Evolutionary conservation across 2,888 invertebrate species (phyloP).

Genomic region (Melanostoma scalare): DNA sequence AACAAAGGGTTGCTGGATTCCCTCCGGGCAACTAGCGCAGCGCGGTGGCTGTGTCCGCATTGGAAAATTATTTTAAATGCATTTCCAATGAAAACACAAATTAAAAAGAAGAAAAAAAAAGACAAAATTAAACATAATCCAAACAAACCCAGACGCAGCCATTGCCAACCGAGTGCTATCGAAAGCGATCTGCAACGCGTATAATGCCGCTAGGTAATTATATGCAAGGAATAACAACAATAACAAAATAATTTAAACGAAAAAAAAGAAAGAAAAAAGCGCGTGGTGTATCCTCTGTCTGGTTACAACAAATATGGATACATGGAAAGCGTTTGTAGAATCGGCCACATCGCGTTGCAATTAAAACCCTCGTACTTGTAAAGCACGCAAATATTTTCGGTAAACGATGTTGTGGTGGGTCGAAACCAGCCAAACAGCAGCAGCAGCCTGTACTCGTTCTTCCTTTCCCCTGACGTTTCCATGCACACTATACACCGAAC

Average conservation of each 20-base stretch:
- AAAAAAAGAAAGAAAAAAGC: slow-evolving; percentile 16
- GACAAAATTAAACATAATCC: not conserved
- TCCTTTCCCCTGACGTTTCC: slow-evolving; percentile 2
- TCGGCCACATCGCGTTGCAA: slow-evolving; percentile 66
- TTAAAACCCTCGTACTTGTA: slow-evolving; percentile 65
- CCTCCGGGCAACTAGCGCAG: not conserved
- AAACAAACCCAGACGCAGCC: slow-evolving; percentile 7
- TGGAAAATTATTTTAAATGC: slow-evolving; percentile 64
- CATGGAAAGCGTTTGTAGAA: slow-evolving; percentile 45
- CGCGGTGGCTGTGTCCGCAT: not conserved
- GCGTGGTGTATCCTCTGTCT: slow-evolving; percentile 63
- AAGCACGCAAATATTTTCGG: slow-evolving; percentile 71
- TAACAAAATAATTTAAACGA: not conserved
- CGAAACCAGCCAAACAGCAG: slow-evolving; percentile 22
- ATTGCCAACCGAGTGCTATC: not conserved
- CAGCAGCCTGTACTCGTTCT: slow-evolving; percentile 1
- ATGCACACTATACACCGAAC: slow-evolving; percentile 33
- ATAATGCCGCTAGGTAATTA: slow-evolving; percentile 56
- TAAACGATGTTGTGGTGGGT: slow-evolving; percentile 54
- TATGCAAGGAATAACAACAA: slow-evolving; percentile 46
- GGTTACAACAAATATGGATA: slow-evolving; percentile 52
- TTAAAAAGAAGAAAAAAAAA: not conserved
- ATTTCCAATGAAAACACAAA: slow-evolving; percentile 34
- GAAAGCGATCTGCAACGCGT: slow-evolving; percentile 14
- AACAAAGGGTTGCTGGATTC: slow-evolving; percentile 36